Base-by-base conservation (phyloP, 2,113 vertebrate species). In the Henicopernis longicauda region DNA sequence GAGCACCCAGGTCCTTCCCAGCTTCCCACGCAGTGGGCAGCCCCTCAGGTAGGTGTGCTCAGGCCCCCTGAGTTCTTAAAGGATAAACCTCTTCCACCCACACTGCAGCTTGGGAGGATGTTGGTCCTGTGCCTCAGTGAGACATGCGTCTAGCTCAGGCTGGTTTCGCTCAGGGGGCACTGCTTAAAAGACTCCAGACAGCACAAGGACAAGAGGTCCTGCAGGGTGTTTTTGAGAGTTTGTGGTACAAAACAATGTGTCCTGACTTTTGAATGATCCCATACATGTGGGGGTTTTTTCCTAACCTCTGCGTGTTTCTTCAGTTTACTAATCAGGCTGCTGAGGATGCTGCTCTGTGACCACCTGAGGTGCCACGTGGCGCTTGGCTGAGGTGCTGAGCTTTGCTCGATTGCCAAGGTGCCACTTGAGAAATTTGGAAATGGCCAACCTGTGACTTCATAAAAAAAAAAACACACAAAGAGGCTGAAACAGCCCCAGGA, bases 331-430 rank as follows among this genome's bases (percentile, higher is more conserved):
- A 34, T 58, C 18, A 19, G 78, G 49, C 15, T 42, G 47, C 49
- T 81, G 50, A 90, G n/a, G 27, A n/a, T 44, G 65, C 55, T 47
- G 36, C 66, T 91, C 17, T 65, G n/a, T 38, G 47, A 50, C 47
- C 16, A 32, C 50, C 26, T 20, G 32, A 66, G 27, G 17, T 16
- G 19, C 16, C 7, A 2, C 1, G 1, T 0, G 1, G 13, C 7
- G 5, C 58, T 49, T 82, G 81, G 58, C n/a, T 44, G 65, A 52
- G 34, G 26, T 89, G 73, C 59, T 92, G 89, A 66, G 61, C 57
- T 87, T 82, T 82, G 34, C 52, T 83, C 62, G 34, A 0, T 76
- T 87, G 44, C 31, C 50, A 55, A 16, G 10, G 22, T 82, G 21
- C 29, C 20, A 19, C 50, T 74, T 82, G 7, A 4, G 32, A 82